Conservation (phyloP, 2,113 vertebrate species). For the Blennius ocellaris region DNA sequence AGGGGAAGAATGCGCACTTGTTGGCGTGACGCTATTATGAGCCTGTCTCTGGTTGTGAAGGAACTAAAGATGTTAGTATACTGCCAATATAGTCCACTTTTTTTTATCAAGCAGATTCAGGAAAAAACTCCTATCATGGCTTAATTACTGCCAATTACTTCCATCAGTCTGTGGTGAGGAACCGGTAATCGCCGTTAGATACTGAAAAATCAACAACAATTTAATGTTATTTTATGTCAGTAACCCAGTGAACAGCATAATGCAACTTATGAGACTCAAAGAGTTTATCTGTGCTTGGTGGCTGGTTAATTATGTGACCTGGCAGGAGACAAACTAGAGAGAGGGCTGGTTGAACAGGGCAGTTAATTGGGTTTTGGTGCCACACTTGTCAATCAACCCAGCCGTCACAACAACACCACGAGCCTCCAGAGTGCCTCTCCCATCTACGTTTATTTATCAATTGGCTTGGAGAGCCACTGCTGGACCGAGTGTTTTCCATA, state of each 20-base stretch:
- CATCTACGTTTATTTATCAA: conserved; percentile 25
- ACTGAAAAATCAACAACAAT: too few relatives aligned
- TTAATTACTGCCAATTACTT: too few relatives aligned
- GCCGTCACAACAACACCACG: conserved; percentile 6
- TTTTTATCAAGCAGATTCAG: too few relatives aligned
- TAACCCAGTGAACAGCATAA: too few relatives aligned
- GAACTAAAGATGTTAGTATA: too few relatives aligned
- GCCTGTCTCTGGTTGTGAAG: conserved; percentile 21
- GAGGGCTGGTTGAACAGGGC: conserved; percentile 15
- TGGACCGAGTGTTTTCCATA: background rate
- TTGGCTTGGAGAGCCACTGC: conserved; percentile 22
- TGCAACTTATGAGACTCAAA: background rate
- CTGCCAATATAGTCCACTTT: too few relatives aligned
- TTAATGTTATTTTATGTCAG: too few relatives aligned
- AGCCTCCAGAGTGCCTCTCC: background rate
- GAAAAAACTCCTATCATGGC: too few relatives aligned
- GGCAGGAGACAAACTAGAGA: conserved; percentile 1
- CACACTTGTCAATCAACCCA: conserved; percentile 34
- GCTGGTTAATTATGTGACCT: background rate
- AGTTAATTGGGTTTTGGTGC: conserved; percentile 46
- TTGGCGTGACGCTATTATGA: conserved; percentile 52
- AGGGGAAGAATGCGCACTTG: conserved; percentile 60
- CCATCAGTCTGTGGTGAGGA: too few relatives aligned
- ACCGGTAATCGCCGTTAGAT: too few relatives aligned
- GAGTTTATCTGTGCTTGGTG: background rate